Base-by-base conservation (phyloP, 2,113 vertebrate species). In the Motacilla alba region DNA sequence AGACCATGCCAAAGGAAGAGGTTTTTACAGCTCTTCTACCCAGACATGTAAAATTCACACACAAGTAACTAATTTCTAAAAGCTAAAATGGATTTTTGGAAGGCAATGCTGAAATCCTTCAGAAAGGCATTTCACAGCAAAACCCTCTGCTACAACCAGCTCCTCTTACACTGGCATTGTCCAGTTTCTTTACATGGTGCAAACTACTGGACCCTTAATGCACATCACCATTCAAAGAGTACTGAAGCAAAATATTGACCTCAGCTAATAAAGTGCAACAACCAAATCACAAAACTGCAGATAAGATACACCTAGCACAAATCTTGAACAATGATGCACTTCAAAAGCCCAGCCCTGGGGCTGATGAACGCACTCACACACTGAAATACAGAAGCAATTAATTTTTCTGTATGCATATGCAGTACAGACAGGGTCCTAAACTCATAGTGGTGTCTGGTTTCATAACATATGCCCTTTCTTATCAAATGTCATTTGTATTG, bases 401-500 rank as follows among this genome's bases (percentile, higher is more conserved):
- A 9, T 47, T 59, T 74, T 68, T 88, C 79, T 56, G 52, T 37
- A 41, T 23, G 63, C 60, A 60, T 4, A 0, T 68, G 83, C 69
- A 82, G 74, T 49, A 69, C 67, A 94, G 91, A 87, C 53, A 82
- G 41, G 52, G 70, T 82, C 87, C 84, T 72, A 91, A 94, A 91
- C 28, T 52, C 58, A 39, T 72, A 76, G 93, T 6, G 1, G 95
- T 81, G 89, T 82, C 93, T 95, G 94, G 83, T 95, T 97, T 92
- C 94, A 85, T 92, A 97, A 89, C 95, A 95, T 95, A 96, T 97
- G 95, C 93, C 96, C 96, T 96, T 94, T 83, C 94, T 93, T 95
- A 97, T 95, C 94, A 95, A 94, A 96, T 97, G 95, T 95, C 95
- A 93, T 95, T 94, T 87, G 89, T 95, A 93, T 94, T 95, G 95